A percentile compares a stretch with the other conserved stretches of the same genome.
phyloP scores from a whole-genome alignment of 2,113 vertebrate genomes.

The Mungos mungo region DNA sequence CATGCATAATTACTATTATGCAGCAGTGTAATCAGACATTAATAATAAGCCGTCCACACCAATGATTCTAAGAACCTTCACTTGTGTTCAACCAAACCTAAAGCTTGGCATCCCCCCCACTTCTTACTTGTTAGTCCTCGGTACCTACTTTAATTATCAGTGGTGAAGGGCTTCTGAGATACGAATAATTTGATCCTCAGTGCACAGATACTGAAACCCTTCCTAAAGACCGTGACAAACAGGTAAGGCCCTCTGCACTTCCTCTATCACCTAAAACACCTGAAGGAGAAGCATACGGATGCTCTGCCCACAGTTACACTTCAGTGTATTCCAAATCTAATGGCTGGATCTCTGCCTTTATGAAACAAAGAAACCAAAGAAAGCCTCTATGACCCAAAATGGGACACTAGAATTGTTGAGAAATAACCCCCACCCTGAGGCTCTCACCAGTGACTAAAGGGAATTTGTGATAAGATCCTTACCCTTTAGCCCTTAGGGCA shows the following conservation, averaged over 20 bases:
- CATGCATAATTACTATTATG: background rate
- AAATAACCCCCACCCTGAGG: background rate
- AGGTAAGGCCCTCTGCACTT: background rate
- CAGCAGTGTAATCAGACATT: conserved; percentile 3
- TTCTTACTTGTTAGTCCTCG: background rate
- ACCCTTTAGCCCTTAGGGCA: too few species aligned
- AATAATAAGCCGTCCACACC: background rate
- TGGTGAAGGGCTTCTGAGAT: background rate
- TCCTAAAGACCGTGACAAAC: background rate
- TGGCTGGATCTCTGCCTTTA: background rate
- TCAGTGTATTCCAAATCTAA: background rate
- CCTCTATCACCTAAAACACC: background rate
- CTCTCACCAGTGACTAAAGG: background rate
- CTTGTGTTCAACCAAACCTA: background rate
- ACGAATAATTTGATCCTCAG: background rate
- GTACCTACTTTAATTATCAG: too few species aligned
- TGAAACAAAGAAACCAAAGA: background rate
- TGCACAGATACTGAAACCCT: background rate
- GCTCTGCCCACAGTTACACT: background rate
- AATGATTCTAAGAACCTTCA: background rate
- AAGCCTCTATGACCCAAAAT: background rate
- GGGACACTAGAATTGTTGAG: background rate
- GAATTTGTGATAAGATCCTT: background rate
- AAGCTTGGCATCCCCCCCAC: background rate
- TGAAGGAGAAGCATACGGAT: background rate